Evolutionary conservation across 2,797 vertebrate species (phyloP), one percentile per base, ranked within the genome.

Genomic region (Xenentodon cancila): DNA sequence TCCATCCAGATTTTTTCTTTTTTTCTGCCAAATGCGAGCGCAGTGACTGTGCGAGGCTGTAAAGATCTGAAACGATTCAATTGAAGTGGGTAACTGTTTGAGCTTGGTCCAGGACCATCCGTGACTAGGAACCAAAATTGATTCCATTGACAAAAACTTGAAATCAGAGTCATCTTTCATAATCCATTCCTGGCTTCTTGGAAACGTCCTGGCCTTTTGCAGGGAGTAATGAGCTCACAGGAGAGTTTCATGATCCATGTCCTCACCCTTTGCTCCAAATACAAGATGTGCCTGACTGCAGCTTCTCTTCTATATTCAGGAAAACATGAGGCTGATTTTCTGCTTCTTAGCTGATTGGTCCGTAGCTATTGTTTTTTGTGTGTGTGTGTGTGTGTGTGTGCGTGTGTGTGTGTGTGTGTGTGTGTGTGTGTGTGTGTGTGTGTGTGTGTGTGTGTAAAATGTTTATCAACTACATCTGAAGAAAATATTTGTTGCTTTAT

Each of bases 161-260:
- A 80, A 89, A 86, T 87, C 80, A 73, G 73, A 80, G 69, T 84
- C 81, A 87, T 89, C 75, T 83, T 84, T 90, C 84, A 88, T 90
- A 85, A 85, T 90, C 82, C 82, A 64, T 75, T 68, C 59, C 70
- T 49, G 62, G 79, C 78, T 75, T 83, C 75, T 80, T 79, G 71
- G 79, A 87, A 85, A 75, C 59, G 22, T 86, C 80, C 79, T 83
- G 84, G 82, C 87, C 87, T 92, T 92, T 91, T 76, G 86, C 76
- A 88, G 75, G 84, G 71, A 84, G 87, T 92, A 93, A 93, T 93
- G 91, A 93, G 91, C 85, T 89, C 91, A 85, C 90, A 74, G 81
- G 92, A 91, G 92, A 87, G 73, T 86, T 80, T 85, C 85, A 89
- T 90, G 89, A 92, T 90, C 85, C 86, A 88, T 86, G 81, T 86